Evolutionary conservation across 2,113 vertebrate genomes (phyloP).

Genomic region (Bettongia penicillata): DNA sequence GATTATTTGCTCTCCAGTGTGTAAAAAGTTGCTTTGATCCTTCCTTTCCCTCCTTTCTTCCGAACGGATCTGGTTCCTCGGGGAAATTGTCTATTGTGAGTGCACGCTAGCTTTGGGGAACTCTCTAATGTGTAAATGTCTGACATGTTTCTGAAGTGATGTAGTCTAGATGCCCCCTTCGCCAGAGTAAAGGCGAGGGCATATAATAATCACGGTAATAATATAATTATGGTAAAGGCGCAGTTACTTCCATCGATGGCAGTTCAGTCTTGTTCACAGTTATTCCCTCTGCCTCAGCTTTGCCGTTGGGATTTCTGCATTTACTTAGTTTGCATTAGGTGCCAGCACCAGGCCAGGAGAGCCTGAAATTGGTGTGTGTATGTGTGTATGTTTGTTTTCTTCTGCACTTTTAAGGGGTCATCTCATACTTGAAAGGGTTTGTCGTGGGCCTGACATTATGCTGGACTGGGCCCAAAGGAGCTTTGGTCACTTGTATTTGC

Average conservation of each 20-base stretch:
- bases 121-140: conserved; percentile 81
- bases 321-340: conserved; percentile 51
- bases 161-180: conserved; percentile 80
- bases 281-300: conserved; percentile 66
- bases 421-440: conserved; percentile 39
- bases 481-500: conserved; percentile 57
- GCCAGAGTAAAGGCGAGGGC: conserved; percentile 74
- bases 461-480: conserved; percentile 22
- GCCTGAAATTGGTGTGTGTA: background rate
- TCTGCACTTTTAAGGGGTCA: conserved; percentile 57
- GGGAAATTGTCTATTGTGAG: conserved; percentile 81
- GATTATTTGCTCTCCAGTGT: conserved; percentile 80
- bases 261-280: conserved; percentile 33
- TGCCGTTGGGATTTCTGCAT: conserved; percentile 62
- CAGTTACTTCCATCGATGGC: conserved; percentile 56
- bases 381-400: background rate
- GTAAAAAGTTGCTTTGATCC: conserved; percentile 76
- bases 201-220: conserved; percentile 58
- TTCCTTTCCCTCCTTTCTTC: conserved; percentile 34
- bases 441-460: conserved; percentile 45
- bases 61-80: conserved; percentile 73
- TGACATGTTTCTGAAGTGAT: conserved; percentile 80
- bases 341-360: conserved; percentile 57
- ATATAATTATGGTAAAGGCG: conserved; percentile 65
- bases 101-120: conserved; percentile 82